Conservation (phyloP, 2,888 invertebrate species). For the Macaria liturata region DNA sequence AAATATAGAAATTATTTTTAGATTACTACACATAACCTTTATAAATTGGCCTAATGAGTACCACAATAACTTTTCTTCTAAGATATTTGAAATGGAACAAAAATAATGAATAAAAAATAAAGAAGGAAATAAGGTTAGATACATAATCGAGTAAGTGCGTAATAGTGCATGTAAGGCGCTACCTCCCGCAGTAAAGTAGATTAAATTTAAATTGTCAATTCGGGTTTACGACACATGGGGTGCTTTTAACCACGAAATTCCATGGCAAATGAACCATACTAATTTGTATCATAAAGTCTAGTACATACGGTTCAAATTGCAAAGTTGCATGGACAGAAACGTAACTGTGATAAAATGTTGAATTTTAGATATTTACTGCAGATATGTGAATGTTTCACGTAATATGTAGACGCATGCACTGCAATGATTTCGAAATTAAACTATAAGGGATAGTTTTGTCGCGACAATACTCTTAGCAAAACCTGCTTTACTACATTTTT, state of each 20-base stretch:
- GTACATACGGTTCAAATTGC: conserved; percentile 19
- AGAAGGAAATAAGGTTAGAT: not conserved
- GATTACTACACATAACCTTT: no score
- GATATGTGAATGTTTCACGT: conserved; percentile 34
- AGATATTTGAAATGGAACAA: no score
- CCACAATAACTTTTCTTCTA: no score
- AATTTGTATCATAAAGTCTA: conserved; percentile 14
- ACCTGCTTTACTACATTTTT: no score
- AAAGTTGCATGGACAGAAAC: conserved; percentile 10
- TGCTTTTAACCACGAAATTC: conserved; percentile 43
- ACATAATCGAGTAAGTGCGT: conserved; percentile 51
- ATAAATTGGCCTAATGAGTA: no score
- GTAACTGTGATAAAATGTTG: conserved; percentile 37
- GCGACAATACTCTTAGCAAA: no score
- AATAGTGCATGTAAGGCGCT: conserved; percentile 62
- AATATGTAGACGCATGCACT: not conserved
- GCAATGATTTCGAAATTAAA: no score
- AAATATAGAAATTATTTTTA: no score
- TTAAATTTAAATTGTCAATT: conserved; percentile 80
- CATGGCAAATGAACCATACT: conserved; percentile 18
- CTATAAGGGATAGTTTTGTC: no score
- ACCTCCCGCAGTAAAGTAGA: conserved; percentile 65
- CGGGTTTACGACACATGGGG: conserved; percentile 65
- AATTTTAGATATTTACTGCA: conserved; percentile 44
- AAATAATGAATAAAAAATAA: no score